Conservation (phyloP, 1,140 invertebrate species). For the Rhysida immarginata region DNA sequence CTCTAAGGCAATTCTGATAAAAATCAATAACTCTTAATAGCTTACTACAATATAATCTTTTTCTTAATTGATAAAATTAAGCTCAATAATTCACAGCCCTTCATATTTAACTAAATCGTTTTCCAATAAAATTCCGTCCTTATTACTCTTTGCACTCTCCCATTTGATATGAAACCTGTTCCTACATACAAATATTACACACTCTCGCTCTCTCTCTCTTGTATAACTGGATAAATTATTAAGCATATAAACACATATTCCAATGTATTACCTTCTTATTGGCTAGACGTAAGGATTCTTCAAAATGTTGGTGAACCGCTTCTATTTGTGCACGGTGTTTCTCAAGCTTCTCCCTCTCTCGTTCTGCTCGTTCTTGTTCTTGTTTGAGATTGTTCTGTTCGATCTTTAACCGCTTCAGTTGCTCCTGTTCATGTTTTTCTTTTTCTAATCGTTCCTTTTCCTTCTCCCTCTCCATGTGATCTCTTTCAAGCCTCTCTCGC, state of each 20-base stretch:
- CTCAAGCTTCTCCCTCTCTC: slow-evolving; percentile 22
- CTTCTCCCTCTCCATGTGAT: slow-evolving; percentile 12
- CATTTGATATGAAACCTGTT: no score
- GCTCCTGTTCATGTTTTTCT: slow-evolving; percentile 43
- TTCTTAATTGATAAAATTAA: no score
- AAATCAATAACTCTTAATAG: no score
- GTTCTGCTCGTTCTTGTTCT: slow-evolving; percentile 35
- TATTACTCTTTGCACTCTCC: no score
- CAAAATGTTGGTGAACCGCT: slow-evolving; percentile 77
- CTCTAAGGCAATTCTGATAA: no score
- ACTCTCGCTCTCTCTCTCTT: neutral
- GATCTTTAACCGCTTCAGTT: slow-evolving; percentile 28
- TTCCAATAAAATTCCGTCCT: no score
- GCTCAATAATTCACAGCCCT: neutral
- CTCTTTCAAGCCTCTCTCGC: slow-evolving; percentile 20
- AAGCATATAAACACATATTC: neutral
- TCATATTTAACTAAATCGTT: neutral
- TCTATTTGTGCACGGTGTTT: slow-evolving; percentile 28
- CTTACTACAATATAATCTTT: no score
- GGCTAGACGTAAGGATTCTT: slow-evolving; percentile 63
- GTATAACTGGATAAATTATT: neutral
- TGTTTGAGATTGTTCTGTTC: slow-evolving; percentile 30
- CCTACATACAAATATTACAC: neutral
- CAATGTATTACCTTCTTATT: slow-evolving; percentile 58
- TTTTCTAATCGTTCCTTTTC: slow-evolving; percentile 37